These are phyloP conservation scores for Antheraea yamamai DNA, from an alignment of 2,888 invertebrate genomes.

Conservation along the genomic window DNA sequence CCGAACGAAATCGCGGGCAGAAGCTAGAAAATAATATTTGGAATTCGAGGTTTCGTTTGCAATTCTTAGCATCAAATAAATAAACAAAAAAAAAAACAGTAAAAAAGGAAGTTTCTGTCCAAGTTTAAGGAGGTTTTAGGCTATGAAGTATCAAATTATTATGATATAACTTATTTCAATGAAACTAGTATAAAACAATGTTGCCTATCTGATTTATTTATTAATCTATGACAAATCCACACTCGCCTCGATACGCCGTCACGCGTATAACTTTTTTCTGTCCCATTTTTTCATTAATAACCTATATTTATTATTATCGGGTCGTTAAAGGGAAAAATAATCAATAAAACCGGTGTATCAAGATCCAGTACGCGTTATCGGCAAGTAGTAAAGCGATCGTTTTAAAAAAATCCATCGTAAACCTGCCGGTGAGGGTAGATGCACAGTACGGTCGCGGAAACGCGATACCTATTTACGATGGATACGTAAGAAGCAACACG, in stretches of 20 bases:
- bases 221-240: background rate
- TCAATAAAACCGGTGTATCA: background rate
- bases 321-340: background rate
- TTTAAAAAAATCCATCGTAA: conserved; percentile 3
- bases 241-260: background rate
- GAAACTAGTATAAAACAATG: no score
- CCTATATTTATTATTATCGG: background rate
- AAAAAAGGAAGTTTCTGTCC: no score
- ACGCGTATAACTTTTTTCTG: background rate
- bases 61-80: no score
- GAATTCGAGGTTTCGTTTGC: no score
- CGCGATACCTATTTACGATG: conserved; percentile 13
- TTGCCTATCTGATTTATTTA: no score
- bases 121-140: no score
- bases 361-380: background rate
- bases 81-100: no score
- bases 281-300: background rate
- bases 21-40: no score
- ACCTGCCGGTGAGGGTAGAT: conserved; percentile 4
- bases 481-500: conserved; percentile 10
- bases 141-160: no score
- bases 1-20: no score
- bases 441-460: background rate
- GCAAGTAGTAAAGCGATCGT: conserved; percentile 1
- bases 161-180: no score